Conservation (phyloP, 2,888 invertebrate genomes). For the Nudaria mundana region DNA sequence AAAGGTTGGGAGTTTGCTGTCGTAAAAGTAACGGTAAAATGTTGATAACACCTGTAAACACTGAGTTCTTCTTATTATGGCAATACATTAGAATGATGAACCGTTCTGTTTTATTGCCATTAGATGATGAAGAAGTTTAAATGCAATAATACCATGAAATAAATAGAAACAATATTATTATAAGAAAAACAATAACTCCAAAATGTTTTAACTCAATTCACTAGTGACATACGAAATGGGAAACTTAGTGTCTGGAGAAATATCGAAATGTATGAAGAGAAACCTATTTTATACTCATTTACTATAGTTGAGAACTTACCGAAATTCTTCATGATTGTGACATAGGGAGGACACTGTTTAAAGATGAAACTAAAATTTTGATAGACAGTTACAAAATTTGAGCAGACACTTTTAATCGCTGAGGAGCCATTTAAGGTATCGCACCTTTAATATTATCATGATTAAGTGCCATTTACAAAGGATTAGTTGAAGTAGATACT, state of each 20-base stretch:
- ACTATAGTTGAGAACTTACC: constrained; percentile 19
- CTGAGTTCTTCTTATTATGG: too few species aligned
- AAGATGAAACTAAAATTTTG: constrained; percentile 16
- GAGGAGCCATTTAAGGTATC: too few species aligned
- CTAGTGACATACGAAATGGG: constrained; percentile 20
- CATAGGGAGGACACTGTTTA: background rate
- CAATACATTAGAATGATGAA: too few species aligned
- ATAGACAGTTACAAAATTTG: too few species aligned
- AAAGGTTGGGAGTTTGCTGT: too few species aligned
- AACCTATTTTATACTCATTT: constrained; percentile 23
- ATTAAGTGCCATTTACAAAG: too few species aligned
- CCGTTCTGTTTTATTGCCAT: too few species aligned
- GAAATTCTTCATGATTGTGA: constrained; percentile 18
- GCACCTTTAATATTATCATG: too few species aligned
- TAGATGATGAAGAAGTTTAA: too few species aligned
- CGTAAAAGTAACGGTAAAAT: too few species aligned
- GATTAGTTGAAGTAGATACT: too few species aligned
- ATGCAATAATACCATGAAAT: constrained; percentile 10
- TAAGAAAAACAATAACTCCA: constrained; percentile 9
- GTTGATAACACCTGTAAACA: too few species aligned
- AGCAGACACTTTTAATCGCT: constrained; percentile 8
- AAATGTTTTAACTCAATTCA: constrained; percentile 21
- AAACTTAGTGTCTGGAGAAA: constrained; percentile 26
- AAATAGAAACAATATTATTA: constrained; percentile 11
- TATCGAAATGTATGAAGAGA: constrained; percentile 27